Percentiles rank a stretch among this genome's conserved stretches.
phyloP scores from a whole-genome alignment of 1,140 invertebrate species.

The Gryllus bimaculatus region DNA sequence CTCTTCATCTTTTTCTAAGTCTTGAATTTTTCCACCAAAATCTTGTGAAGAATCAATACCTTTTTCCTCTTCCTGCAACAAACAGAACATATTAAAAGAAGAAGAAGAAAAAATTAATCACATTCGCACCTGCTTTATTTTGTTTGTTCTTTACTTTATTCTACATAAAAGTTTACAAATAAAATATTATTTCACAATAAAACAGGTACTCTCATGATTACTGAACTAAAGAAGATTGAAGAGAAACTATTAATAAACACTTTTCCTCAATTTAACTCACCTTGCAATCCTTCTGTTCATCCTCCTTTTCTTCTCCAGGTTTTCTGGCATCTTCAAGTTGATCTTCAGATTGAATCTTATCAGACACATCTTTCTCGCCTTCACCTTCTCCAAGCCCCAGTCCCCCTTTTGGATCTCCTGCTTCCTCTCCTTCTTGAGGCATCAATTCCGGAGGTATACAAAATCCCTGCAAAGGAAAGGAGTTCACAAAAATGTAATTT shows the following conservation, averaged over 20 bases:
- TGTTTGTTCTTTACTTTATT: too few relatives aligned
- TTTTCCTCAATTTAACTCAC: constrained; percentile 21
- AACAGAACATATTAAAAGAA: not conserved
- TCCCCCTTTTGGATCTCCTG: constrained; percentile 44
- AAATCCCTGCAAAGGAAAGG: constrained; percentile 56
- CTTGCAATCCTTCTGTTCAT: constrained; percentile 69
- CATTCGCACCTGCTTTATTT: too few relatives aligned
- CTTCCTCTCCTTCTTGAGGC: constrained; percentile 53
- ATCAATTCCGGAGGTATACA: constrained; percentile 77
- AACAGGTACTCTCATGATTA: not conserved
- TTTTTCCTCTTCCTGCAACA: constrained; percentile 69
- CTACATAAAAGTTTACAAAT: not conserved
- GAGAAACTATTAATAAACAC: not conserved
- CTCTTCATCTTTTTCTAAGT: constrained; percentile 60
- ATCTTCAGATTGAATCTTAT: constrained; percentile 86
- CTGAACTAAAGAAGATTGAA: not conserved
- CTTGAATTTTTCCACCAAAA: constrained; percentile 77
- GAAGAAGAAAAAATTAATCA: not conserved
- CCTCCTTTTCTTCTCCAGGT: constrained; percentile 59
- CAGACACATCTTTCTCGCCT: constrained; percentile 89
- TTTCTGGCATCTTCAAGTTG: constrained; percentile 83
- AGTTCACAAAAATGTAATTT: constrained; percentile 22
- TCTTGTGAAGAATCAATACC: constrained; percentile 91
- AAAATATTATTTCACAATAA: not conserved
- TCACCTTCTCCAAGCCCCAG: constrained; percentile 87